phyloP scores from a whole-genome alignment of 2,113 vertebrate genomes.

The Serilophus lunatus region DNA sequence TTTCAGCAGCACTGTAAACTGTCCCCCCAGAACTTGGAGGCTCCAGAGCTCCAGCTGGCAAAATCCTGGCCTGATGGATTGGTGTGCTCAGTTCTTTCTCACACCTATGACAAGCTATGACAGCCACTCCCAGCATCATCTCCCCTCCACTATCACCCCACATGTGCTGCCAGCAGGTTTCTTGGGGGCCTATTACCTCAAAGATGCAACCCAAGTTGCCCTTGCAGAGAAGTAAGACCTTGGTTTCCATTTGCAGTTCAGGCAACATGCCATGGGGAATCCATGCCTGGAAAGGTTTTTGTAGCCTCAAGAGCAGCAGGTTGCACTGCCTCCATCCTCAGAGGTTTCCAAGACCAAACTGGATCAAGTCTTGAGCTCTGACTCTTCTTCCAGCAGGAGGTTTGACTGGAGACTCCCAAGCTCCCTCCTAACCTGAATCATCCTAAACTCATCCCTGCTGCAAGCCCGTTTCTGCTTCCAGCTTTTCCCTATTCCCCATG shows the following conservation, averaged over 20 bases:
- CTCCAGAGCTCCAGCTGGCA: neutral
- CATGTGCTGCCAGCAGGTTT: accelerated
- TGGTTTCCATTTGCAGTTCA: neutral
- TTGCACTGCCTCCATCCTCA: neutral
- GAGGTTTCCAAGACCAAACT: neutral
- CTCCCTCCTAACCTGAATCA: neutral
- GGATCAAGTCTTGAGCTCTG: neutral
- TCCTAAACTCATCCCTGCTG: neutral
- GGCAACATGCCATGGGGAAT: accelerated
- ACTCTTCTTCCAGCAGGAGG: neutral
- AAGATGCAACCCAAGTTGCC: neutral
- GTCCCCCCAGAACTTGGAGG: neutral
- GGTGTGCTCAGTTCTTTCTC: neutral
- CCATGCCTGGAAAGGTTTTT: neutral
- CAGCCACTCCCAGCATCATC: neutral
- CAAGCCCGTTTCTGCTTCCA: neutral
- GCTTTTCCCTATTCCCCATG: accelerated
- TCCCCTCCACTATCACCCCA: neutral
- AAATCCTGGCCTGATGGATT: neutral
- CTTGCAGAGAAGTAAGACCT: neutral
- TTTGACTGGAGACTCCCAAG: neutral
- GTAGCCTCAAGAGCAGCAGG: neutral
- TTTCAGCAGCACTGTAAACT: neutral
- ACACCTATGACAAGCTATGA: accelerated
- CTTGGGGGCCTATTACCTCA: neutral